Evolutionary conservation across 2,888 invertebrate species (phyloP), one percentile per base, ranked within the genome.

Genomic region (Torymus tubicola): DNA sequence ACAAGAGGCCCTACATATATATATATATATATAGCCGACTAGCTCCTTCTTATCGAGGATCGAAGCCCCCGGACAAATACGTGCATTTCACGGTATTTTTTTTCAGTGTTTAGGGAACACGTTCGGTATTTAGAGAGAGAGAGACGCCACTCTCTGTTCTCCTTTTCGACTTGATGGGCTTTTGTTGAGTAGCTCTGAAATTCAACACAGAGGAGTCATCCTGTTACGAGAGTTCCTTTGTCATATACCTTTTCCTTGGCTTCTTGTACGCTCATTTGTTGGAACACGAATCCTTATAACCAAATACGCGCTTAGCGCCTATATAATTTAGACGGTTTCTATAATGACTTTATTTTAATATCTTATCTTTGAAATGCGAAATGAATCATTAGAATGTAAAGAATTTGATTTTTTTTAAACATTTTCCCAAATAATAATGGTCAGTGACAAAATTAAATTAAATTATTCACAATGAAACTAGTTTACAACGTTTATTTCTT

Each of bases 31-130:
- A 42, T 42, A 42, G 50, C 14, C 61, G 52, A 16, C 13, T 31
- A 4, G 31, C 68, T 68, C 69, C 42, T 67, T 67, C 69, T 69
- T 69, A 57, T 69, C 52, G 52, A n/a, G 8, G 52, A 50, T 2
- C 42, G 50, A 50, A 52, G 60, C 50, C 57, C 42, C 31, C 2
- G 42, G 42, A 58, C 21, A 52, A 21, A 50, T 18, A 50, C 21
- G 21, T n/a, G 18, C 18, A 42, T 42, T 42, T 42, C 42, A 21
- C 18, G 13, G 31, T 18, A 8, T 18, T 57, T 14, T 31, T 69
- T 69, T 42, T 31, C 57, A 18, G 55, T 24, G 10, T 68, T 68
- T 13, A 14, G 21, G 53, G 21, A 55, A 13, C 24, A n/a, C 24
- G 53, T 21, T 68, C 24, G 55, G 11, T 53, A n/a, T 24, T 55